These are phyloP conservation scores for Pseudomyrmex concolor DNA, from an alignment of 1,140 invertebrate genomes.

Conservation along the genomic window DNA sequence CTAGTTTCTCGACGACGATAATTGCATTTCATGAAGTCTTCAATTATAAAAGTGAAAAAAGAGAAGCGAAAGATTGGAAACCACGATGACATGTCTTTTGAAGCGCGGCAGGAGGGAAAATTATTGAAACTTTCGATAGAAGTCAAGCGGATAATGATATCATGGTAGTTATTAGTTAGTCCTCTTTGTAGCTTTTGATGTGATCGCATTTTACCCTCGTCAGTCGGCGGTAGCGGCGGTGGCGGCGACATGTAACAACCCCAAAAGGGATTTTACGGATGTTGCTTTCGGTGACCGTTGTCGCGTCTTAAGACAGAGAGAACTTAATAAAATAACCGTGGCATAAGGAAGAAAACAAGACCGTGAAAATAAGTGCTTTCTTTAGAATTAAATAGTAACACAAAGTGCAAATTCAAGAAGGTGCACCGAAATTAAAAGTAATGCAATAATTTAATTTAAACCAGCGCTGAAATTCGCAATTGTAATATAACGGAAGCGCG, in stretches of 20 bases:
- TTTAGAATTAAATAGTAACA: background rate
- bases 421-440: background rate
- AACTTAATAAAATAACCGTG: background rate
- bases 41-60: too few species aligned
- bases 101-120: background rate
- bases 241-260: background rate
- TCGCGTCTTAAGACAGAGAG: background rate
- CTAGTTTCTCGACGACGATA: background rate
- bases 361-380: background rate
- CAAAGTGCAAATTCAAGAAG: background rate
- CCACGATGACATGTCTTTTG: background rate
- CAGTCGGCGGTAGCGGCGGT: background rate
- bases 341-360: background rate
- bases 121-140: constrained; percentile 10
- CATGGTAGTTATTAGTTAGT: constrained; percentile 38
- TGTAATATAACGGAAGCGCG: background rate
- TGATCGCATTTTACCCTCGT: constrained; percentile 21
- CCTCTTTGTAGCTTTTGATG: constrained; percentile 42
- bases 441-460: background rate
- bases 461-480: background rate
- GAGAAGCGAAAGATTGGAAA: background rate
- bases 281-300: background rate
- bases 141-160: constrained; percentile 25
- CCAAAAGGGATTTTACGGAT: background rate
- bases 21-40: too few species aligned